phyloP scores from a whole-genome alignment of 2,113 vertebrate genomes.

The Colistium nudipinnis region DNA sequence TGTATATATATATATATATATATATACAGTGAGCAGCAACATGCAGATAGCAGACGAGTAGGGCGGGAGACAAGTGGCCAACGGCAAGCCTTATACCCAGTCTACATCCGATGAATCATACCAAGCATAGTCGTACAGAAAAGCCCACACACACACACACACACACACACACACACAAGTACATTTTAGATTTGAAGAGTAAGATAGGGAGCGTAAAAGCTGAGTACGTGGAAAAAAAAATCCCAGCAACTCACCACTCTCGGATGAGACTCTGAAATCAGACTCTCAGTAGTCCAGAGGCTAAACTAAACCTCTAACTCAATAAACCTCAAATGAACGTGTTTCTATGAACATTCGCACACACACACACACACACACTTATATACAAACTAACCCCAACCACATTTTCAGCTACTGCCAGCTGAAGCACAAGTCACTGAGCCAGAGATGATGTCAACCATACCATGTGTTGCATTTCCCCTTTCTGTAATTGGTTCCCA shows the following conservation, averaged over 20 bases:
- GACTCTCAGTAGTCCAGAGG: not conserved
- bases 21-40: too few relatives aligned
- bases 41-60: not conserved
- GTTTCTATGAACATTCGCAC: conserved; percentile 6
- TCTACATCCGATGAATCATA: not conserved
- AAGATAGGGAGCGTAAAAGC: not conserved
- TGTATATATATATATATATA: too few relatives aligned
- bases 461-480: conserved; percentile 62
- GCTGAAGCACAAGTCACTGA: conserved; percentile 3
- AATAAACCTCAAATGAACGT: conserved; percentile 46
- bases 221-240: conserved; percentile 22
- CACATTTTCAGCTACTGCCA: conserved; percentile 34
- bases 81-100: not conserved
- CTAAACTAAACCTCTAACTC: conserved; percentile 56
- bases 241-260: conserved; percentile 9
- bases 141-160: conserved; percentile 2
- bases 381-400: not conserved
- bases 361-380: not conserved
- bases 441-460: conserved; percentile 52
- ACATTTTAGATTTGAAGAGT: not conserved
- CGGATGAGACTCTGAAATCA: conserved; percentile 16
- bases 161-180: not conserved
- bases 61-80: not conserved
- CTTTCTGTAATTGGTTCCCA: conserved; percentile 47
- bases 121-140: not conserved